Evolutionary conservation across 2,113 vertebrate genomes (phyloP).

Genomic region (Brachyhypopomus occidentalis): DNA sequence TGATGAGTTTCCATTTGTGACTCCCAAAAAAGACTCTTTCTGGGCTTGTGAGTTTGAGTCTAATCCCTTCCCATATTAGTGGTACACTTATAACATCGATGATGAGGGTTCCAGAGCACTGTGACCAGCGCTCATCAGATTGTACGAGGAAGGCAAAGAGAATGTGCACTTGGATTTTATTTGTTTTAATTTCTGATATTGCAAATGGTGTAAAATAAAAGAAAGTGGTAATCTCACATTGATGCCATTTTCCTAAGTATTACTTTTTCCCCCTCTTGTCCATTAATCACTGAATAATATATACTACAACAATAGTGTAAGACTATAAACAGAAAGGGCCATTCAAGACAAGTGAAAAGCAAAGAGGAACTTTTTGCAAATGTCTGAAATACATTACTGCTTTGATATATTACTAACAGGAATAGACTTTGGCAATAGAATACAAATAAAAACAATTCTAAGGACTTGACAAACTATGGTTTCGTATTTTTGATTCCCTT

Average conservation of each 20-base stretch:
- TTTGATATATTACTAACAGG: neutral
- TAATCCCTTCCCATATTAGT: constrained; percentile 16
- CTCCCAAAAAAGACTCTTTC: neutral
- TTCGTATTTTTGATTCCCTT: neutral
- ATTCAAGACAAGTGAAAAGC: neutral
- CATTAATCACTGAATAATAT: too few relatives aligned
- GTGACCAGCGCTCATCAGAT: neutral
- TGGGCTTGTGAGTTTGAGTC: constrained; percentile 13
- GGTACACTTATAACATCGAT: neutral
- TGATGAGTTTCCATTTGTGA: neutral
- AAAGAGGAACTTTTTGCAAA: too few relatives aligned
- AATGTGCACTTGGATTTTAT: constrained; percentile 14
- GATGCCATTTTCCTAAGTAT: constrained; percentile 4
- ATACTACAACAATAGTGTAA: too few relatives aligned
- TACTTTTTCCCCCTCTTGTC: neutral
- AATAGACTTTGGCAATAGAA: neutral
- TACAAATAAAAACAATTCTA: constrained; percentile 2
- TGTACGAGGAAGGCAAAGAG: neutral
- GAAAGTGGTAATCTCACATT: constrained; percentile 10
- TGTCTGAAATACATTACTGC: neutral
- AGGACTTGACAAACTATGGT: neutral
- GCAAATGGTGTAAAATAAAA: constrained; percentile 50
- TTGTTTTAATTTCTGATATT: constrained; percentile 28
- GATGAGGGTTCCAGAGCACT: constrained; percentile 4
- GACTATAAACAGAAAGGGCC: neutral